These are phyloP conservation scores for Dinomys branickii DNA, from an alignment of 2,113 vertebrate species.

Conservation along the genomic window DNA sequence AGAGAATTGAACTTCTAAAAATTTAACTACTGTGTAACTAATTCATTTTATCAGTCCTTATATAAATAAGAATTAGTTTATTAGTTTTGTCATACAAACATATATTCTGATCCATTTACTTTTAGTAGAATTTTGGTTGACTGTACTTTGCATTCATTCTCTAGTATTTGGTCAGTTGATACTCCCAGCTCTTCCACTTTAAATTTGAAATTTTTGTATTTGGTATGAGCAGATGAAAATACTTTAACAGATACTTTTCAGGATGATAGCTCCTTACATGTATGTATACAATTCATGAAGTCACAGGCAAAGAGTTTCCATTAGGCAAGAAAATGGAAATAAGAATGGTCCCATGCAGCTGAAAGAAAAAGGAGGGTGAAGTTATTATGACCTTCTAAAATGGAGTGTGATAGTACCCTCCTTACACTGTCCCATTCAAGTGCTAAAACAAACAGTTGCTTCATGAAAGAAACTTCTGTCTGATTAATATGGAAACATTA, in stretches of 20 bases:
- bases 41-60: not conserved
- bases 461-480: slow-evolving; percentile 52
- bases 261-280: slow-evolving; percentile 50
- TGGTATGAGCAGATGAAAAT: slow-evolving; percentile 44
- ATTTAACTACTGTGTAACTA: not conserved
- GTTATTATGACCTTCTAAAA: slow-evolving; percentile 21
- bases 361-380: slow-evolving; percentile 30
- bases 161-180: not conserved
- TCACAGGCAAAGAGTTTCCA: slow-evolving; percentile 27
- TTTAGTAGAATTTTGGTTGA: slow-evolving; percentile 18
- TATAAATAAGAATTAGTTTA: not conserved
- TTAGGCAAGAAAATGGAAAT: slow-evolving; percentile 45
- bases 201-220: slow-evolving; percentile 58
- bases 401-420: slow-evolving; percentile 8
- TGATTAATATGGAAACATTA: slow-evolving; percentile 37
- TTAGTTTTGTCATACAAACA: not conserved
- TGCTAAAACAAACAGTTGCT: slow-evolving; percentile 55
- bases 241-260: slow-evolving; percentile 63
- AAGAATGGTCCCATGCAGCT: slow-evolving; percentile 6
- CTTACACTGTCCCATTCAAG: slow-evolving; percentile 47
- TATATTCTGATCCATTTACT: not conserved
- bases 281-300: slow-evolving; percentile 8
- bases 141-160: not conserved
- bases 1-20: not conserved
- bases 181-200: not conserved